Base-by-base conservation (phyloP, 2,113 vertebrate species). In the Bufo bufo region DNA sequence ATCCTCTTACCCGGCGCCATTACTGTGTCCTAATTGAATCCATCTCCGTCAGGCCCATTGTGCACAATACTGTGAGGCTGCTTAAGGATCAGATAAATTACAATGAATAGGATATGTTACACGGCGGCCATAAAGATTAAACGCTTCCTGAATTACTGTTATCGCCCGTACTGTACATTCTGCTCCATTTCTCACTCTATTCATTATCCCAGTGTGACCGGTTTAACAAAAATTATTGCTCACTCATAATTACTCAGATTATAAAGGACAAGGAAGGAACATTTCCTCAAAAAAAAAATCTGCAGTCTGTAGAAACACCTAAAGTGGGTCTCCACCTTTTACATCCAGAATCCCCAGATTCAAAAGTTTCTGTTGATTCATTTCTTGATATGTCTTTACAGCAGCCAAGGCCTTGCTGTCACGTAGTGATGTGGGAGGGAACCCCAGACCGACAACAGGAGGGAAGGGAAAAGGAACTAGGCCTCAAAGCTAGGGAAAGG, bases 1-100 rank as follows among this genome's bases (percentile, higher is more conserved):
- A 77, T 86, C 85, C 85, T 85, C 56, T 86, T 86, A 78, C 6
- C 45, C 6, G 19, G 43, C 75, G 49, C 72, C 56, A 85, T 71
- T 4, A 43, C 11, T 1, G 72, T 52, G 49, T 20, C 74, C 61
- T 86, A 86, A 86, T 78, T 50, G 47, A 86, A 86, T 86, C 75
- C 47, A 14, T 63, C 20, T 78, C 58, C 13, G 54, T 16, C 56
- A n/a, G 74, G 58, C 45, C 72, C 74, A 63, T 77, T 86, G 85
- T 86, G 85, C 43, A n/a, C 72, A 45, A 77, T 86, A 58, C 56
- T 23, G 63, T 19, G 71, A 77, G 33, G 49, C 10, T 58, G 71
- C 72, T 77, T 33, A 33, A 63, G 47, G 72, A 78, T 86, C 74
- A 86, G 85, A 86, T 86, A 66, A 86, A 77, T 85, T 6, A 85